phyloP scores from a whole-genome alignment of 1,140 invertebrate species.

The Aricia agestis region DNA sequence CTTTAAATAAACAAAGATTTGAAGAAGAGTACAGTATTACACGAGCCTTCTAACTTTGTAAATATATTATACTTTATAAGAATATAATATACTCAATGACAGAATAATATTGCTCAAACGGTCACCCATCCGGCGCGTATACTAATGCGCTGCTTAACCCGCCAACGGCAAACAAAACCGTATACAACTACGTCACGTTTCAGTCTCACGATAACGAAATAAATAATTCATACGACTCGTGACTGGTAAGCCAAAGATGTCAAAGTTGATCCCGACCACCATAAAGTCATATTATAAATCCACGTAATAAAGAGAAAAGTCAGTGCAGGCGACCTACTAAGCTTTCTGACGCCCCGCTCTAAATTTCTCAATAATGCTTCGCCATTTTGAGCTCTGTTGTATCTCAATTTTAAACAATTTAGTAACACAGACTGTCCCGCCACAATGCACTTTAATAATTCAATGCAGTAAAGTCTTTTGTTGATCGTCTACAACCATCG shows the following conservation, averaged over 20 bases:
- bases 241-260: neutral
- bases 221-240: slow-evolving; percentile 21
- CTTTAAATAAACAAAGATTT: too few species aligned
- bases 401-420: slow-evolving; percentile 41
- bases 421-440: slow-evolving; percentile 18
- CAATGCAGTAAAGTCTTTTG: neutral
- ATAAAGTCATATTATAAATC: slow-evolving; percentile 22
- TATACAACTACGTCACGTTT: neutral
- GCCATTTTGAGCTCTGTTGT: slow-evolving; percentile 32
- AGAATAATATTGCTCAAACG: neutral
- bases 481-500: neutral
- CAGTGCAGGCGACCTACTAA: slow-evolving; percentile 15
- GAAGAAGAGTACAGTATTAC: too few species aligned
- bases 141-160: neutral
- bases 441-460: neutral
- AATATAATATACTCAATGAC: too few species aligned
- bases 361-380: slow-evolving; percentile 30
- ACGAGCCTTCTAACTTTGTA: too few species aligned
- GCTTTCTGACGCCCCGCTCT: slow-evolving; percentile 16
- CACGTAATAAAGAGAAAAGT: slow-evolving; percentile 23
- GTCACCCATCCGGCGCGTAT: neutral
- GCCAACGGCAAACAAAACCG: neutral
- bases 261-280: neutral
- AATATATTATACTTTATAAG: too few species aligned
- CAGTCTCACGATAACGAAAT: slow-evolving; percentile 14